Conservation (phyloP, 2,888 invertebrate species). For the Anthoptus insignis region DNA sequence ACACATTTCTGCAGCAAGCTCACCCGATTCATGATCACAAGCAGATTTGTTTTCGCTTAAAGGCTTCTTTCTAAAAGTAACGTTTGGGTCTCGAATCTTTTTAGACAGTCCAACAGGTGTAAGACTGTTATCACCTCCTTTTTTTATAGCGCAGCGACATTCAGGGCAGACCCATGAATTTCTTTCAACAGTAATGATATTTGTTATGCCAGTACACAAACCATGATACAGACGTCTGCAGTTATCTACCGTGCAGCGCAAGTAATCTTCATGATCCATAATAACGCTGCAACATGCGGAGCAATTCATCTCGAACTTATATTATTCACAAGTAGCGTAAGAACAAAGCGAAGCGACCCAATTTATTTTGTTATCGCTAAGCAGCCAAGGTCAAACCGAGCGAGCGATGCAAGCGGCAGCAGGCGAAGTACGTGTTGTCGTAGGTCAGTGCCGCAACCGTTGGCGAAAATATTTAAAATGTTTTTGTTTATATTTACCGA, state of each 20-base stretch:
- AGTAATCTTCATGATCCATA: neutral
- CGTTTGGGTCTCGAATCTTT: neutral
- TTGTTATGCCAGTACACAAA: neutral
- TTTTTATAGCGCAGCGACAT: constrained; percentile 9
- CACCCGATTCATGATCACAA: neutral
- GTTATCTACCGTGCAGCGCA: constrained; percentile 4
- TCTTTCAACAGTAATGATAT: neutral
- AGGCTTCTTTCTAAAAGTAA: constrained; percentile 15
- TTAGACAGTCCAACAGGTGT: constrained; percentile 15
- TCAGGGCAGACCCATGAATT: constrained; percentile 15
- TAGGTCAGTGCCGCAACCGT: too few relatives aligned
- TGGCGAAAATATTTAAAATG: constrained; percentile 7
- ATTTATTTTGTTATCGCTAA: too few relatives aligned
- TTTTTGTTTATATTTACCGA: constrained; percentile 13
- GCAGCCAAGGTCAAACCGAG: too few relatives aligned
- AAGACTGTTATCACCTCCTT: constrained; percentile 22
- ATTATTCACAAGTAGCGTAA: too few relatives aligned
- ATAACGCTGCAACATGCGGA: constrained; percentile 11
- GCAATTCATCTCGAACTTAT: constrained; percentile 11
- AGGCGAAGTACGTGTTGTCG: too few relatives aligned
- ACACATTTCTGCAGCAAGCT: constrained; percentile 4
- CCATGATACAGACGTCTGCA: constrained; percentile 9
- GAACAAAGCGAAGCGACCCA: too few relatives aligned
- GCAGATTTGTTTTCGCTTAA: neutral
- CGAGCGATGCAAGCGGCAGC: too few relatives aligned